Evolutionary conservation across 2,113 vertebrate species (phyloP).

Genomic region (Monarcha castaneiventris): DNA sequence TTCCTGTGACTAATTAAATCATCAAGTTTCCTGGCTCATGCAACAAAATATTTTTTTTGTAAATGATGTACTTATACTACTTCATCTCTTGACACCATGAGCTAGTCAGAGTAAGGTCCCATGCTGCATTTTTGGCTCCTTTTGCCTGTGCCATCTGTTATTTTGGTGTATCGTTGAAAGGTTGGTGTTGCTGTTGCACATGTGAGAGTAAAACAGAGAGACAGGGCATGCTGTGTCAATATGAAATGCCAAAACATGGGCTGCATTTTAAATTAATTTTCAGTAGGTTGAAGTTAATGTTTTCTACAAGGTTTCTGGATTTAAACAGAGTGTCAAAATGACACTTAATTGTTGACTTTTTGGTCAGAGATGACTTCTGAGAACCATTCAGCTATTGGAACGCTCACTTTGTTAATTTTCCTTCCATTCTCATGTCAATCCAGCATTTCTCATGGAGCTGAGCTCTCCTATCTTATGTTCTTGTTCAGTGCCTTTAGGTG

Average conservation of each 20-base stretch:
- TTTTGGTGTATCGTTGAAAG: slow-evolving; percentile 36
- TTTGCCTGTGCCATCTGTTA: slow-evolving; percentile 55
- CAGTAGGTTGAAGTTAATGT: neutral
- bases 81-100: neutral
- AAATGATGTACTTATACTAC: neutral
- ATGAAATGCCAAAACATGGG: slow-evolving; percentile 8
- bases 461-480: neutral
- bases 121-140: slow-evolving; percentile 12
- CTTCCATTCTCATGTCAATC: neutral
- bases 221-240: neutral
- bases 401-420: neutral
- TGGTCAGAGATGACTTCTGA: neutral
- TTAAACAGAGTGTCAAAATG: neutral
- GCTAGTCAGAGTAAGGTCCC: neutral
- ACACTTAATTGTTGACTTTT: neutral
- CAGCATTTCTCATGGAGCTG: neutral
- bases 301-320: neutral
- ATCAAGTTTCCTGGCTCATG: neutral
- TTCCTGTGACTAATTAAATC: neutral
- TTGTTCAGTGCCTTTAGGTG: neutral
- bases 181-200: slow-evolving; percentile 24
- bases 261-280: slow-evolving; percentile 47
- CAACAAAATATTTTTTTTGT: neutral
- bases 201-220: slow-evolving; percentile 50
- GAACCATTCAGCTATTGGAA: neutral